Evolutionary conservation across 1,140 invertebrate species (phyloP).

Genomic region (Hetaerina americana): DNA sequence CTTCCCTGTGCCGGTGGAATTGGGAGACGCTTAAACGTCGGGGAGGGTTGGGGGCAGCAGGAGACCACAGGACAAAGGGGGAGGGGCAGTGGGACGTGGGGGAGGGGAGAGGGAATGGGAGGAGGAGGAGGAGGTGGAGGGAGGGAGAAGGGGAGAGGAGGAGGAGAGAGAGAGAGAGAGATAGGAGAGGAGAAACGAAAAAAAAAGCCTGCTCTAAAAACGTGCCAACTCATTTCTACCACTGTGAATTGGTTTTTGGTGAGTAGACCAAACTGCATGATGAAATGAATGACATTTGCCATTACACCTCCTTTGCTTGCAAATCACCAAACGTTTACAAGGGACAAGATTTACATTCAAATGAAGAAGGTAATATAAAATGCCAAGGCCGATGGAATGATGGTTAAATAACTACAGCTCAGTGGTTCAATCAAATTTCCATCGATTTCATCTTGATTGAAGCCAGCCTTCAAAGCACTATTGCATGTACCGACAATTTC

Average conservation of each 20-base stretch:
- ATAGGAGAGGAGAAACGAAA: neutral
- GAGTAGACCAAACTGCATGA: neutral
- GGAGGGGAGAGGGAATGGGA: neutral
- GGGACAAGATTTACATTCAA: too few relatives aligned
- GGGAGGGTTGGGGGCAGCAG: neutral
- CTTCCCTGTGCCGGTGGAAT: constrained; percentile 55
- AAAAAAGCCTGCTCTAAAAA: neutral
- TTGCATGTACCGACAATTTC: too few relatives aligned
- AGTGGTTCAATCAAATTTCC: too few relatives aligned
- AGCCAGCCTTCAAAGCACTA: too few relatives aligned
- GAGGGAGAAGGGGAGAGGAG: neutral
- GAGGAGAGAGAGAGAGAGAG: neutral
- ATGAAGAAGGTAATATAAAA: too few relatives aligned
- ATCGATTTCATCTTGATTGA: too few relatives aligned
- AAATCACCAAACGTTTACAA: neutral
- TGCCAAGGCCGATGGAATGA: too few relatives aligned
- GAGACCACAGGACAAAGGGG: neutral
- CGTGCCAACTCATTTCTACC: neutral
- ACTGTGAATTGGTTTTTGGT: neutral
- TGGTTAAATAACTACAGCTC: too few relatives aligned
- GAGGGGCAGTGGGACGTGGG: neutral
- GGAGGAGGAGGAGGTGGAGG: neutral
- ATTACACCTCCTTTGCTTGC: neutral
- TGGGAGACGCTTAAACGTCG: constrained; percentile 55
- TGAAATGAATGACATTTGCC: neutral